Percentiles rank a stretch among this genome's conserved stretches.
phyloP scores from a whole-genome alignment of 2,113 vertebrate species.

The Ceyx cyanopectus region DNA sequence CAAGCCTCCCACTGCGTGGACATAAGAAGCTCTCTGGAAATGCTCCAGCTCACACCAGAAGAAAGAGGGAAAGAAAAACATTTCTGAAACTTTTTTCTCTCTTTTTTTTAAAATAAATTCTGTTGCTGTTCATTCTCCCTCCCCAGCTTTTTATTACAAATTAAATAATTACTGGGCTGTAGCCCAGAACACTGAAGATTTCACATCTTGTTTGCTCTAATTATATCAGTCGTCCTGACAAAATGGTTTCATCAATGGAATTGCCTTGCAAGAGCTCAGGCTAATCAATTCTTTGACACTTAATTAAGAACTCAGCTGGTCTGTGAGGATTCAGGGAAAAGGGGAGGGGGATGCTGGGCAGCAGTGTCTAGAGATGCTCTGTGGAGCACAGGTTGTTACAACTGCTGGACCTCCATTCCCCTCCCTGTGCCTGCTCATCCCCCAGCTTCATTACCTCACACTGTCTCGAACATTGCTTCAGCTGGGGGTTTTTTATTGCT shows the following conservation, averaged over 20 bases:
- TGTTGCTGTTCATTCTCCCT: not conserved
- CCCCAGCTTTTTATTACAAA: conserved; percentile 63
- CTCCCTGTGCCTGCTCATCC: not conserved
- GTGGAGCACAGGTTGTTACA: conserved; percentile 20
- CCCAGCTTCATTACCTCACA: conserved; percentile 34
- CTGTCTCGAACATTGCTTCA: conserved; percentile 37
- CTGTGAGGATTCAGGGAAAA: conserved; percentile 52
- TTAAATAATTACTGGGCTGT: conserved; percentile 71
- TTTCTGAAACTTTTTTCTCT: not conserved
- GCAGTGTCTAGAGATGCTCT: not conserved
- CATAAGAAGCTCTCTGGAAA: conserved; percentile 55
- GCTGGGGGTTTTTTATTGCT: conserved; percentile 31
- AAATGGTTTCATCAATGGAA: conserved; percentile 79
- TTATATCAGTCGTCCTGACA: conserved; percentile 74
- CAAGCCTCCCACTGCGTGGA: conserved; percentile 33
- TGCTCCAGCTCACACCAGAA: conserved; percentile 12
- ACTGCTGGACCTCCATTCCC: not conserved
- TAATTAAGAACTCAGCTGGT: conserved; percentile 74
- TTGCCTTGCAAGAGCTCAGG: conserved; percentile 53
- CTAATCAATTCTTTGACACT: conserved; percentile 81
- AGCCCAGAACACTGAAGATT: conserved; percentile 75
- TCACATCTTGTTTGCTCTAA: conserved; percentile 78
- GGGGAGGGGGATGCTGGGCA: not conserved
- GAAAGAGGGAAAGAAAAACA: conserved; percentile 17
- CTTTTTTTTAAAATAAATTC: not conserved